A percentile compares a stretch with the other conserved stretches of the same genome.
These are phyloP conservation scores for Alces alces DNA, from an alignment of 2,113 vertebrate species.

Conservation along the genomic window DNA sequence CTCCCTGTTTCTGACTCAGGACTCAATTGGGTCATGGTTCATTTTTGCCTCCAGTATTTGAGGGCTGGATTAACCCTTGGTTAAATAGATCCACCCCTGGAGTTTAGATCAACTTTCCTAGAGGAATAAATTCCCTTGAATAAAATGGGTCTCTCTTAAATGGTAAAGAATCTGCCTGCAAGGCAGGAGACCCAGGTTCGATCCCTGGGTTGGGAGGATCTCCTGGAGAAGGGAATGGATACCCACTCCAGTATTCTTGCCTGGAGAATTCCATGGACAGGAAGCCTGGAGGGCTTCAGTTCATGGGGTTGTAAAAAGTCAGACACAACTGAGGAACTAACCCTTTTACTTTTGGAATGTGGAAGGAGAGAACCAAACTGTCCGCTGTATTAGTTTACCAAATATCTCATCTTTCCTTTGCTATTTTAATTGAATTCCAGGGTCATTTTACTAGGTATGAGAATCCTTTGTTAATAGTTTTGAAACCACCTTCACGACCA, in stretches of 20 bases:
- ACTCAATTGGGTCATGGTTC: no score
- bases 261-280: not conserved
- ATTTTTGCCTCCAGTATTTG: not conserved
- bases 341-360: not conserved
- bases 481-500: not conserved
- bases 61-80: not conserved
- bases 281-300: not conserved
- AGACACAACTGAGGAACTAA: not conserved
- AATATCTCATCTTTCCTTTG: not conserved
- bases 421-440: constrained; percentile 1
- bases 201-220: not conserved
- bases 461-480: constrained; percentile 44
- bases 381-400: not conserved
- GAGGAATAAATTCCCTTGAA: not conserved
- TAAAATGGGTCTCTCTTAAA: not conserved
- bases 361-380: not conserved
- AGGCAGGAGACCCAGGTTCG: not conserved
- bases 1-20: not conserved
- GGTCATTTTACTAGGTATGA: not conserved
- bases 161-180: not conserved
- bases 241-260: not conserved
- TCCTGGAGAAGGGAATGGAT: not conserved
- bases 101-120: not conserved
- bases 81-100: not conserved
- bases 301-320: not conserved